A percentile compares a stretch with the other conserved stretches of the same genome.
Conservation (phyloP, 2,888 invertebrate genomes). For the Penaeus monodon region DNA sequence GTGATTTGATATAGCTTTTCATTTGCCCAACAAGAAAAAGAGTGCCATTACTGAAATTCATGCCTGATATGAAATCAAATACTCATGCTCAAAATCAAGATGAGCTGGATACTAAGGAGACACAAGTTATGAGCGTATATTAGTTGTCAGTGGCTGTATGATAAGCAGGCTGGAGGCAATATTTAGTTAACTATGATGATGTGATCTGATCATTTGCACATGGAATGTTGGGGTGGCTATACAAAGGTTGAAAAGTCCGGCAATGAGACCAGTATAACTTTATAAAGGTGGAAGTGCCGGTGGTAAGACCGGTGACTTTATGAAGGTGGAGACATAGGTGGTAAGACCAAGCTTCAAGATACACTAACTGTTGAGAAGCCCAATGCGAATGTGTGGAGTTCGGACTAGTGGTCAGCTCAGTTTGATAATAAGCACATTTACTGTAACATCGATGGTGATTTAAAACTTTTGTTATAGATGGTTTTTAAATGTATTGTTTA, state of each 20-base stretch:
- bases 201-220: too few species aligned
- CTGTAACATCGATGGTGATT: conserved; percentile 50
- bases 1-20: conserved; percentile 2
- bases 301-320: too few species aligned
- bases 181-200: too few species aligned
- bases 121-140: not conserved
- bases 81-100: conserved; percentile 56
- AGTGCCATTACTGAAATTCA: conserved; percentile 51
- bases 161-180: too few species aligned
- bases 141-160: too few species aligned
- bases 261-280: too few species aligned
- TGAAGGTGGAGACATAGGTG: too few species aligned
- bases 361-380: conserved; percentile 12
- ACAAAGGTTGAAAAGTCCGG: too few species aligned
- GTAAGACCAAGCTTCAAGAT: too few species aligned
- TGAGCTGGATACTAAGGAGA: conserved; percentile 39
- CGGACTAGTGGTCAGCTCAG: conserved; percentile 56
- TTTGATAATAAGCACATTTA: conserved; percentile 50
- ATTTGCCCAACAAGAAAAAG: conserved; percentile 36
- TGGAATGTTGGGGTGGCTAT: too few species aligned
- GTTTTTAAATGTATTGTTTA: conserved; percentile 42
- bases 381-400: conserved; percentile 34
- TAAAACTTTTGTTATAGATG: conserved; percentile 16
- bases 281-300: too few species aligned
- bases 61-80: conserved; percentile 59